Base-by-base conservation (phyloP, 2,797 vertebrate species). In the Schizopygopsis pylzovi region DNA sequence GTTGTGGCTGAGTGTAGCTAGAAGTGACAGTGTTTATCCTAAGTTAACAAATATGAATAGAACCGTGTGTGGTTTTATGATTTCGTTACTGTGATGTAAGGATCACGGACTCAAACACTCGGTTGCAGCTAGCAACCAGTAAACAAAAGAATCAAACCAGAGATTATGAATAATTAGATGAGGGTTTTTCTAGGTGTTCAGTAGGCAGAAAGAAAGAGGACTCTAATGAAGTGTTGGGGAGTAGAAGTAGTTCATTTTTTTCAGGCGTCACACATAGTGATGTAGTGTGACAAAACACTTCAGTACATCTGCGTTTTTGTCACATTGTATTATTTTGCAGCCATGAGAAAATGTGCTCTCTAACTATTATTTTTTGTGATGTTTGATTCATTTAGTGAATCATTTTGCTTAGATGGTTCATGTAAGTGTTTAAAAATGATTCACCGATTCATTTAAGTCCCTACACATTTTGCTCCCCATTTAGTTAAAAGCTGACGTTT, bases 61-160 rank as follows among this genome's bases (percentile, higher is more conserved):
- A 78, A 82, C 59, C 47, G 73, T 79, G 54, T 72, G 79, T 83
- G 85, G 76, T 87, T 83, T 88, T 67, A 76, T 82, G 89, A 47
- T 47, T 85, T 84, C 54, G 89, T 82, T 43, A 85, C n/a, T 61
- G 82, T 90, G 81, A 90, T 72, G 89, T 91, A 91, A 70, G 28
- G 63, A 88, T 71, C 71, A 84, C 77, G 25, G 28, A 47, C 49
- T 65, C 77, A 85, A 89, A 82, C 83, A 87, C 47, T 72, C 52
- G 45, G 73, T 86, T 88, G 84, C 84, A 88, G 86, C 80, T 90
- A 92, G 88, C 89, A 90, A 91, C 90, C 81, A 2, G 82, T 88
- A 90, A 92, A 90, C 89, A 91, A 61, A 88, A 37, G 49, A 80
- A 75, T 84, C 49, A 56, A 80, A 72, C 75, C 76, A 76, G 75